Conservation (phyloP, 2,797 vertebrate species). For the Decapterus maruadsi region DNA sequence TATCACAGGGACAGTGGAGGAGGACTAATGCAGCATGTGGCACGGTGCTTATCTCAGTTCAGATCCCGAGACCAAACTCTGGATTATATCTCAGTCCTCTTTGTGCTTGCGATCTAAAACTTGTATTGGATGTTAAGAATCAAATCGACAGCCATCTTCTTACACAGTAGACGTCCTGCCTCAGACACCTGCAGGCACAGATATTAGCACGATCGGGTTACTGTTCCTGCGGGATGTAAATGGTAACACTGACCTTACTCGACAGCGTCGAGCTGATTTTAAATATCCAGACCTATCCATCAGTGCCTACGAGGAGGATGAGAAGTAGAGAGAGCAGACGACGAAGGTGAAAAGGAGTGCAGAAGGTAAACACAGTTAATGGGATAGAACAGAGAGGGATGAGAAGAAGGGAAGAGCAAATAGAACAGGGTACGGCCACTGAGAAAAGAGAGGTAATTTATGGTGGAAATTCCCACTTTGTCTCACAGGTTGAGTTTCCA, state of each 20-base stretch:
- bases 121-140: constrained; percentile 30
- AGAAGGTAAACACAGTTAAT: constrained; percentile 50
- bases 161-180: constrained; percentile 18
- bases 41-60: constrained; percentile 55
- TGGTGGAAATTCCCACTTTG: constrained; percentile 77
- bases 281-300: constrained; percentile 44
- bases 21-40: constrained; percentile 56
- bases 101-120: constrained; percentile 39
- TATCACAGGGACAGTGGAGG: constrained; percentile 54
- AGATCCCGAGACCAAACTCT: constrained; percentile 36
- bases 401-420: constrained; percentile 24
- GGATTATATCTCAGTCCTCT: constrained; percentile 35
- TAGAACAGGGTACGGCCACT: constrained; percentile 32
- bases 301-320: constrained; percentile 18
- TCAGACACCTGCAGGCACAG: constrained; percentile 55
- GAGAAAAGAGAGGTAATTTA: constrained; percentile 61
- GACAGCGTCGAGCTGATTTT: constrained; percentile 36
- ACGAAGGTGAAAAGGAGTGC: constrained; percentile 33
- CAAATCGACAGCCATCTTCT: constrained; percentile 35
- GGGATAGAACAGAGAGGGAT: constrained; percentile 31
- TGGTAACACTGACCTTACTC: constrained; percentile 43
- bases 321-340: constrained; percentile 31
- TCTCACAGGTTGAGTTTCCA: constrained; percentile 60
- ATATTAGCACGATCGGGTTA: constrained; percentile 62
- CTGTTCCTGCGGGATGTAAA: constrained; percentile 46